phyloP scores from a whole-genome alignment of 2,797 vertebrate genomes.

The Eleutherodactylus coqui region DNA sequence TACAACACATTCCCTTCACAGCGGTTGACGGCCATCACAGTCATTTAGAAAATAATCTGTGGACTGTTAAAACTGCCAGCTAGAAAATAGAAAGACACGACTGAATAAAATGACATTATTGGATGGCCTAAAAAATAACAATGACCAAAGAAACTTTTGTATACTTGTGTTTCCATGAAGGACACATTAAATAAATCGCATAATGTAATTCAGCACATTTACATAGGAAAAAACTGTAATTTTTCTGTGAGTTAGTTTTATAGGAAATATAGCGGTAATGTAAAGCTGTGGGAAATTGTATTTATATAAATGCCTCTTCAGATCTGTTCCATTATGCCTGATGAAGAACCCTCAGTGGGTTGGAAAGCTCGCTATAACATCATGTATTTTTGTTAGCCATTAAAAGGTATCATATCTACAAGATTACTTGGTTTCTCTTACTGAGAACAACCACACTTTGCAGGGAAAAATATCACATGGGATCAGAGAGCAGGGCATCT shows the following conservation, averaged over 20 bases:
- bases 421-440: too few species aligned
- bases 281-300: neutral
- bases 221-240: neutral
- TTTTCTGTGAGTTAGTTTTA: neutral
- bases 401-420: too few species aligned
- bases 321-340: too few species aligned
- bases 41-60: conserved; percentile 29
- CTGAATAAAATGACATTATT: neutral
- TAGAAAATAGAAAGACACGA: neutral
- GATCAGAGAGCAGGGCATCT: neutral
- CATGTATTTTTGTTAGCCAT: too few species aligned
- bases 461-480: neutral
- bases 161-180: neutral
- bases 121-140: conserved; percentile 27
- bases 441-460: too few species aligned
- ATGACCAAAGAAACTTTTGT: neutral
- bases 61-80: neutral
- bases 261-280: neutral
- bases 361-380: too few species aligned
- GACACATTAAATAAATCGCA: neutral
- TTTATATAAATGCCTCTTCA: too few species aligned
- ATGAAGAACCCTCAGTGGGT: too few species aligned
- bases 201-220: neutral
- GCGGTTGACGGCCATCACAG: neutral
- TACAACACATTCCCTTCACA: conserved; percentile 4